Evolutionary conservation across 2,113 vertebrate species (phyloP).

Genomic region (Trochalopteron elliotii): DNA sequence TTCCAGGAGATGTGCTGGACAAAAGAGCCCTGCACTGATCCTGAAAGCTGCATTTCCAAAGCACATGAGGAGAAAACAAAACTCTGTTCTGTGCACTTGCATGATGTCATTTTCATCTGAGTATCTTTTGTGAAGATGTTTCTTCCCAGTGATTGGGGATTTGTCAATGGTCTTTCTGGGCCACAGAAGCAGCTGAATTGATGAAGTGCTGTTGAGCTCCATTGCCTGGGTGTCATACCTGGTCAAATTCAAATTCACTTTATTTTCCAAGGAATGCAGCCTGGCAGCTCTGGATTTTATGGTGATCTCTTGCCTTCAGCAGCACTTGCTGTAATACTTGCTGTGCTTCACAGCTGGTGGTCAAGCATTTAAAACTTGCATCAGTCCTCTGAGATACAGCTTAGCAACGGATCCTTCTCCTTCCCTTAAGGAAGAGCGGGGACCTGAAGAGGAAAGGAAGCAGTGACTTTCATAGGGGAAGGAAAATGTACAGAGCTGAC

Average conservation of each 20-base stretch:
- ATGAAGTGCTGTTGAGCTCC: background rate
- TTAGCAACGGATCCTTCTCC: background rate
- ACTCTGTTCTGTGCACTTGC: background rate
- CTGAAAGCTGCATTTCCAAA: background rate
- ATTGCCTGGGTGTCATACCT: background rate
- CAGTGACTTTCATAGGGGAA: background rate
- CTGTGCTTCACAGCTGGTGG: background rate
- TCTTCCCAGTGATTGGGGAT: background rate
- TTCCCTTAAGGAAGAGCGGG: background rate
- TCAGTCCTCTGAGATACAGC: background rate
- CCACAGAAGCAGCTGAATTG: background rate
- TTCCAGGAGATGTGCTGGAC: background rate
- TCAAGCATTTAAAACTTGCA: background rate
- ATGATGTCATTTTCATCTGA: background rate
- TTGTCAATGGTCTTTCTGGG: conserved; percentile 22
- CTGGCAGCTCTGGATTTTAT: background rate
- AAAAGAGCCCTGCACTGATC: background rate
- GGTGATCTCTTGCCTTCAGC: background rate
- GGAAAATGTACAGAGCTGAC: background rate
- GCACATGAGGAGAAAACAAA: background rate
- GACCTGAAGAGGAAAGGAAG: background rate
- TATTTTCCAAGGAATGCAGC: background rate
- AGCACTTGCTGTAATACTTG: background rate
- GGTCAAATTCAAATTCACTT: background rate
- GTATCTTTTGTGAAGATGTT: background rate